Percentiles rank a stretch among this genome's conserved stretches.
phyloP scores from a whole-genome alignment of 2,797 vertebrate genomes.

The Pampus argenteus region DNA sequence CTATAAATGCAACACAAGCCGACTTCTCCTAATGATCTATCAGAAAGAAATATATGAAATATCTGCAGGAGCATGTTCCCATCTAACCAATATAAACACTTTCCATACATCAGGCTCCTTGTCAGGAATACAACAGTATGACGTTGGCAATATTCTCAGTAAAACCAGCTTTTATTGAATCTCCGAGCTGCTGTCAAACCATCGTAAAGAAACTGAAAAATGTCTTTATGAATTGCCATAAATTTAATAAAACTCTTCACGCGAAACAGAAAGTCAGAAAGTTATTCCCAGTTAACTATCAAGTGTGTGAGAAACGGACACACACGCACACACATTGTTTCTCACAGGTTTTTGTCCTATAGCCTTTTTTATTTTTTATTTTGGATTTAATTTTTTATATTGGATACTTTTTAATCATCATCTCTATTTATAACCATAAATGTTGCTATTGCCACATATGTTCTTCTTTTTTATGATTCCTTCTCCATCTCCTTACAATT shows the following conservation, averaged over 20 bases:
- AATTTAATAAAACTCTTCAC: slow-evolving; percentile 11
- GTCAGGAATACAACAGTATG: neutral
- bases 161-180: slow-evolving; percentile 1
- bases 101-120: neutral
- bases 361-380: no score
- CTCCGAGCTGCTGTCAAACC: neutral
- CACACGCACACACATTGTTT: neutral
- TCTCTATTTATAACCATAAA: neutral
- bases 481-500: neutral
- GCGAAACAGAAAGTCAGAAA: no score
- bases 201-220: neutral
- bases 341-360: neutral
- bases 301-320: neutral
- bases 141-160: slow-evolving; percentile 3
- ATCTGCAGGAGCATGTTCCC: neutral
- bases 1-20: neutral
- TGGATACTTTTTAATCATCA: neutral
- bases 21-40: slow-evolving; percentile 15
- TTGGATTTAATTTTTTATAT: no score
- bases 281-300: slow-evolving; percentile 7
- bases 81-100: slow-evolving; percentile 7
- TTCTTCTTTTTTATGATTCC: neutral
- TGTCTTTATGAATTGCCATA: neutral
- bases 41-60: slow-evolving; percentile 3
- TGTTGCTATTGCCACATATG: neutral